Base-by-base conservation (phyloP, 2,797 vertebrate species). In the Rhodeus uyekii region DNA sequence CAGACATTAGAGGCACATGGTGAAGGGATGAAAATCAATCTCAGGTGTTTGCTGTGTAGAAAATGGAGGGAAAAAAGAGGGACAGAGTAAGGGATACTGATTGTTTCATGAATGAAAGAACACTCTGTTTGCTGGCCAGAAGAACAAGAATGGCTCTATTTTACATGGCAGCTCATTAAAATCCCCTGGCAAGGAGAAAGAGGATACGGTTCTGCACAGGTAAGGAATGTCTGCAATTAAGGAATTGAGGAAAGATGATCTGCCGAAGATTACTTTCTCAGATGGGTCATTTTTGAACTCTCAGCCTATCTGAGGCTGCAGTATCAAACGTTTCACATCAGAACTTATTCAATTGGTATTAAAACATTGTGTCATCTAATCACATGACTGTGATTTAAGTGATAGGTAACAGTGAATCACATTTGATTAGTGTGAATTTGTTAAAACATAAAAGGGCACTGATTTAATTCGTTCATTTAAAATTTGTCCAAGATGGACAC, bases 191-290 rank as follows among this genome's bases (percentile, higher is more conserved):
- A 74, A 81, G 86, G 87, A 76, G 65, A 77, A 34, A 84, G 90
- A 86, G 93, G 92, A 95, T 93, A 92, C 86, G 89, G 91, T 94
- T 93, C 89, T 93, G 78, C 87, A 87, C 84, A 87, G 75, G 78
- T 65, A 83, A 92, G 91, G 94, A 94, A 95, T 94, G 92, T 94
- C 63, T 79, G 89, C 91, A 93, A 94, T 93, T 92, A 94, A 89
- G 87, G 83, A 80, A 82, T 85, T 85, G 93, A 92, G 83, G 93
- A 95, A 88, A 93, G 93, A 94, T 88, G 90, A 84, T 90, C 91
- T 87, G 89, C 85, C 86, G 76, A 80, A 86, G 78, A 87, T 88
- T 76, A 38, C 29, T 50, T 85, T 83, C 76, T 76, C 53, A 29
- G 18, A 76, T 77, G 88, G 73, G 82, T 69, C 61, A 50, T 84